Evolutionary conservation across 2,797 vertebrate genomes (phyloP).

Genomic region (Harpagifer antarcticus): DNA sequence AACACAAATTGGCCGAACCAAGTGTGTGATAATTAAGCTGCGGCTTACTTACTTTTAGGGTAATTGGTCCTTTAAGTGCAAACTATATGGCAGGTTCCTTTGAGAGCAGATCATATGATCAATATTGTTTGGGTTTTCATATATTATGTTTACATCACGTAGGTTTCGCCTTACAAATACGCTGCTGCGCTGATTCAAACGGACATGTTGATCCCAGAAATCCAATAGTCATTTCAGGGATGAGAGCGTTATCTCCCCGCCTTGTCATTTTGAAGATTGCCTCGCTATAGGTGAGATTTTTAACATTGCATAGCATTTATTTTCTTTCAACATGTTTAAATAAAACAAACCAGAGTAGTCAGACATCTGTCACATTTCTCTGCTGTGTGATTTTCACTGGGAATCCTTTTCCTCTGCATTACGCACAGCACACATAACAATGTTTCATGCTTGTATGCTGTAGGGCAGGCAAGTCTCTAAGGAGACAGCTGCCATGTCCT

Average conservation of each 20-base stretch:
- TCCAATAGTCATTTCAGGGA: constrained; percentile 43
- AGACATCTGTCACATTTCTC: constrained; percentile 25
- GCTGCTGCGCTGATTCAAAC: neutral
- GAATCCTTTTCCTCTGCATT: constrained; percentile 5
- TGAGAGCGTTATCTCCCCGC: constrained; percentile 27
- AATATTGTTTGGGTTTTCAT: constrained; percentile 5
- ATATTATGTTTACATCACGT: constrained; percentile 5
- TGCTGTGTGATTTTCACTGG: constrained; percentile 2
- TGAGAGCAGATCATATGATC: neutral
- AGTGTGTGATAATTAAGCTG: neutral
- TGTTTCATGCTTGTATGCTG: constrained; percentile 45
- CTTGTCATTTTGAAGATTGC: constrained; percentile 29
- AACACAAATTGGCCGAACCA: neutral
- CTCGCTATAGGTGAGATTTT: constrained; percentile 26
- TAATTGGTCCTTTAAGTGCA: neutral
- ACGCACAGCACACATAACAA: constrained; percentile 31
- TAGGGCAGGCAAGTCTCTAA: constrained; percentile 42
- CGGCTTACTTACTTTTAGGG: neutral
- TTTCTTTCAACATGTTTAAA: constrained; percentile 15
- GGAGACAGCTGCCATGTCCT: constrained; percentile 58
- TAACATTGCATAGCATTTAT: constrained; percentile 4
- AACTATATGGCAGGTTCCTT: too few species aligned
- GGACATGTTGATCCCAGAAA: constrained; percentile 22
- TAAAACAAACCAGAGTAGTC: constrained; percentile 6
- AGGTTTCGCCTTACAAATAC: constrained; percentile 9